These are phyloP conservation scores for Echinops telfairi DNA, from an alignment of 2,113 vertebrate genomes.

Conservation along the genomic window DNA sequence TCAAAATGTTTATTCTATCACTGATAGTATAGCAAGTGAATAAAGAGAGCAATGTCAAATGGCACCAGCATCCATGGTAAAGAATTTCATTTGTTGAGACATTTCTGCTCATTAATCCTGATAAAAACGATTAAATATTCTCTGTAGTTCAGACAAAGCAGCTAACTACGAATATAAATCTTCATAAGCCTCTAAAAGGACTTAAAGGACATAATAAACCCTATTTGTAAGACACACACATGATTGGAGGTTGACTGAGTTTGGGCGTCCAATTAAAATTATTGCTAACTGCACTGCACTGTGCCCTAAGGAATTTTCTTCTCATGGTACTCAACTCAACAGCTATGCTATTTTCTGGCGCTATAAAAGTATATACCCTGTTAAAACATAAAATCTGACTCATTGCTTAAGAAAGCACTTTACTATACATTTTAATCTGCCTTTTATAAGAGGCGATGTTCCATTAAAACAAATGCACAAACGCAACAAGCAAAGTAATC, in stretches of 20 bases:
- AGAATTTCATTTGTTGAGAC: slow-evolving; percentile 76
- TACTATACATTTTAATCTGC: slow-evolving; percentile 60
- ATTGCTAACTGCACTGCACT: slow-evolving; percentile 68
- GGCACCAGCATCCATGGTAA: slow-evolving; percentile 30
- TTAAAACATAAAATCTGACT: slow-evolving; percentile 60
- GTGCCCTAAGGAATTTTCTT: slow-evolving; percentile 54
- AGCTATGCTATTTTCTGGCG: not conserved
- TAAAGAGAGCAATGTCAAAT: slow-evolving; percentile 60
- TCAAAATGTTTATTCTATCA: slow-evolving; percentile 57
- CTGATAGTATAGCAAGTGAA: slow-evolving; percentile 10
- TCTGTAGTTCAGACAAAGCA: slow-evolving; percentile 77
- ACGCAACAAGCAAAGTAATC: slow-evolving; percentile 7
- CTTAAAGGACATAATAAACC: slow-evolving; percentile 75
- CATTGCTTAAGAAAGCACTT: slow-evolving; percentile 50
- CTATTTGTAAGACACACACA: slow-evolving; percentile 78
- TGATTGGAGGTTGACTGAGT: slow-evolving; percentile 73
- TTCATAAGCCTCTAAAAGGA: slow-evolving; percentile 75
- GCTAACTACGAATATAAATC: slow-evolving; percentile 81
- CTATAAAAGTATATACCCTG: slow-evolving; percentile 28
- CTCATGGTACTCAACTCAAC: slow-evolving; percentile 18
- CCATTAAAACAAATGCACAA: slow-evolving; percentile 37
- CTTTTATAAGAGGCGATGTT: slow-evolving; percentile 52
- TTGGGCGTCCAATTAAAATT: slow-evolving; percentile 80
- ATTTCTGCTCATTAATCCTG: slow-evolving; percentile 78
- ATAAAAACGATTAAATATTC: slow-evolving; percentile 81